phyloP scores from a whole-genome alignment of 1,140 invertebrate species.

The Periplaneta americana region DNA sequence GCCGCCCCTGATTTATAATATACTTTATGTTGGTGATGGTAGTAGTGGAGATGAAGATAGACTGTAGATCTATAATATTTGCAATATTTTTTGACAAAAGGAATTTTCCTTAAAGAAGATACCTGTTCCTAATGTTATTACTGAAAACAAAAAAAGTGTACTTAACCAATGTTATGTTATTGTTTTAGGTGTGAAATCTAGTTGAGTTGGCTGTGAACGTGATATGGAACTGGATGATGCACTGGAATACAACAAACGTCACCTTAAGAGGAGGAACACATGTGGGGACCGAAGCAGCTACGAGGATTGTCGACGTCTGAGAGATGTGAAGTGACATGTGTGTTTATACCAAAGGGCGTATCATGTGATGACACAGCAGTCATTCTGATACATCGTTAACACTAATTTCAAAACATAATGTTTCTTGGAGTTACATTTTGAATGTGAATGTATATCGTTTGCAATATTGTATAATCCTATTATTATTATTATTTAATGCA shows the following conservation, averaged over 20 bases:
- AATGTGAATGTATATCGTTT: background rate
- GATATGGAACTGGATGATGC: background rate
- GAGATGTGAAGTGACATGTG: background rate
- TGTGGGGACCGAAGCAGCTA: background rate
- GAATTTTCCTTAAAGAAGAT: no score
- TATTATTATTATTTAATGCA: no score
- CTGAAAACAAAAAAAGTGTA: background rate
- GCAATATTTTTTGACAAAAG: no score
- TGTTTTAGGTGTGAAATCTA: slow-evolving; percentile 11
- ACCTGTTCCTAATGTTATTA: no score
- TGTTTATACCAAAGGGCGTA: background rate
- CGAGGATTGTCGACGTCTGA: background rate
- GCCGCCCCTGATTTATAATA: no score
- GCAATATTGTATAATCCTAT: background rate
- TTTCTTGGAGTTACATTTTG: background rate
- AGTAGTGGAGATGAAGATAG: no score
- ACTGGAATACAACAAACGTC: background rate
- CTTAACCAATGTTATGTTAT: background rate
- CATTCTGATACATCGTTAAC: background rate
- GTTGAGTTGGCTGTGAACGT: slow-evolving; percentile 13
- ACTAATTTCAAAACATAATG: background rate
- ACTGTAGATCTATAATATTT: no score
- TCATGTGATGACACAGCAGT: background rate
- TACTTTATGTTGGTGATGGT: no score
- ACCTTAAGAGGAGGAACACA: background rate